Percentiles rank a stretch among this genome's conserved stretches.
Evolutionary conservation across 2,888 invertebrate genomes (phyloP).

Genomic region (Lepidocyrtinus sp.): DNA sequence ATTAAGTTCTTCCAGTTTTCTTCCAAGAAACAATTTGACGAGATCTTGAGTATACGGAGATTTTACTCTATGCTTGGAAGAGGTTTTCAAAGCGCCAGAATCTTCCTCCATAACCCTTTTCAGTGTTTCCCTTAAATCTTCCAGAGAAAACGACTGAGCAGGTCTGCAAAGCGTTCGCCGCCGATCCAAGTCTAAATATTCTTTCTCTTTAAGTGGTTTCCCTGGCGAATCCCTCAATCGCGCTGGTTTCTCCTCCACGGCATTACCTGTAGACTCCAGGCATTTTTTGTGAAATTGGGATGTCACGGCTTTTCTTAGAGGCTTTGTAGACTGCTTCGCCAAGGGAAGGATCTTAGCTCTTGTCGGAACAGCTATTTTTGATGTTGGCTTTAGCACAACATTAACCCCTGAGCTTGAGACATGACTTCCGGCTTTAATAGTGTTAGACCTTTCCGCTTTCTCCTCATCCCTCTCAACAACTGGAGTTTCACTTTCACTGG

Average conservation of each 20-base stretch:
- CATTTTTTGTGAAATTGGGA: slow-evolving; percentile 27
- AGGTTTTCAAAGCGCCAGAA: background rate
- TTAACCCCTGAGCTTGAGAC: background rate
- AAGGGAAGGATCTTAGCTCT: background rate
- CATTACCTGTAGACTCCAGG: no score
- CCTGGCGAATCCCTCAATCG: background rate
- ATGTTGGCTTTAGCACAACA: background rate
- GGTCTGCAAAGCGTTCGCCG: slow-evolving; percentile 27
- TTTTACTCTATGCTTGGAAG: background rate
- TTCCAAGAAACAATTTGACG: slow-evolving; percentile 44
- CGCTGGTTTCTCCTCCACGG: background rate
- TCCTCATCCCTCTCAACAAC: background rate
- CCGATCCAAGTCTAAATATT: no score
- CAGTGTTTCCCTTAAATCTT: slow-evolving; percentile 42
- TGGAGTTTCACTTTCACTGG: slow-evolving; percentile 10
- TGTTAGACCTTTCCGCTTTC: background rate
- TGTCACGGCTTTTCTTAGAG: background rate
- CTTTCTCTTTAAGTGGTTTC: background rate
- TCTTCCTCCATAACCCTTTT: slow-evolving; percentile 33
- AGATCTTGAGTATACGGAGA: slow-evolving; percentile 48
- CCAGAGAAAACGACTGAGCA: slow-evolving; percentile 44
- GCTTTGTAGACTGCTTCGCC: no score
- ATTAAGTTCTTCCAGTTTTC: slow-evolving; percentile 7
- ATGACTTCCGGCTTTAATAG: background rate
- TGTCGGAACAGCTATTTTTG: background rate